Evolutionary conservation across 2,888 invertebrate species (phyloP), one percentile per base, ranked within the genome.

Genomic region (Caradrina kadenii): DNA sequence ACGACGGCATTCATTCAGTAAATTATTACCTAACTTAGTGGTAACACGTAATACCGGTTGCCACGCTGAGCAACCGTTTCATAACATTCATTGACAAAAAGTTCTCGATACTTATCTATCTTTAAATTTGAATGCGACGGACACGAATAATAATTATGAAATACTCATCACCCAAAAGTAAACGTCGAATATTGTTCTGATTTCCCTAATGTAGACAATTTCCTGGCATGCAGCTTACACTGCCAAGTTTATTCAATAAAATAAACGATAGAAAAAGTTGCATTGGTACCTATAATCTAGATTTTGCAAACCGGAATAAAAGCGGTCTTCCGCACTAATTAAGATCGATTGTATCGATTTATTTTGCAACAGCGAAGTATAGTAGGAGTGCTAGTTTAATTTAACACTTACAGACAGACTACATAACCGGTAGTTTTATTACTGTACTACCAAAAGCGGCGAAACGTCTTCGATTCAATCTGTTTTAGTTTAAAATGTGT

Each of bases 21-120:
- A 86, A 84, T 86, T 49, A 83, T 87, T 89, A 88, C 87, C 83
- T 87, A 89, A 87, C 83, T 73, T 79, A 76, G 71, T 69, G 72
- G 79, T 76, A 73, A 85, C 84, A 88, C 85, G 87, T 89, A 88
- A 89, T 83, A 81, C 83, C 80, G 80, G 87, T 88, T 85, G 81
- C 80, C 70, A 76, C 80, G 85, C 71, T 63, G 71, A 70, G 66
- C 60, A 74, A 72, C 73, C 49, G 81, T 90, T 89, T 88, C 88
- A 86, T 88, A 90, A 89, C 81, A 84, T 85, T 87, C 91, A 90
- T 90, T 91, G 88, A 90, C 86, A 87, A 89, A 87, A 88, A 88
- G 62, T 52, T 53, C 66, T 80, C 59, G 72, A 75, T 82, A 72
- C 59, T 65, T 77, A 64, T 67, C 67, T 80, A 66, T 63, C 67